phyloP scores from a whole-genome alignment of 2,888 invertebrate species.

The Ormyrus rosae region DNA sequence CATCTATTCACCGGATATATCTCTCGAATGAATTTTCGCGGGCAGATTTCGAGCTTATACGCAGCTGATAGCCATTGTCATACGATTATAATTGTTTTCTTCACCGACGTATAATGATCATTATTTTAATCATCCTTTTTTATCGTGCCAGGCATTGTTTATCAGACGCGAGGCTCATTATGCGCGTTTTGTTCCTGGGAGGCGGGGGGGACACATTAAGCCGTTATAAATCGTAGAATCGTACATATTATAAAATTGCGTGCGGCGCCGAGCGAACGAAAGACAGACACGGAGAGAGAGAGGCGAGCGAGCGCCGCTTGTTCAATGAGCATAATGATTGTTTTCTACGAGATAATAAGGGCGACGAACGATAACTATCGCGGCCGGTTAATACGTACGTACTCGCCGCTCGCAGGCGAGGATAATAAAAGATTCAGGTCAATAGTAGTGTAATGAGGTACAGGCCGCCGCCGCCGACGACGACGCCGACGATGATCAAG shows the following conservation, averaged over 20 bases:
- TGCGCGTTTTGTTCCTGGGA: constrained; percentile 29
- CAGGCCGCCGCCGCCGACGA: background rate
- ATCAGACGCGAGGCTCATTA: constrained; percentile 44
- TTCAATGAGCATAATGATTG: constrained; percentile 71
- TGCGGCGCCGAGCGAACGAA: constrained; percentile 31
- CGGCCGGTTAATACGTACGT: constrained; percentile 53
- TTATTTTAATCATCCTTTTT: constrained; percentile 52
- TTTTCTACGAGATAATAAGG: constrained; percentile 70
- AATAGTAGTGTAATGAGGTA: constrained; percentile 66
- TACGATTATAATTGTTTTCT: constrained; percentile 35
- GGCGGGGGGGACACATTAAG: constrained; percentile 14
- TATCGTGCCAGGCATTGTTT: constrained; percentile 30
- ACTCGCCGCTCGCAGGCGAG: constrained; percentile 58
- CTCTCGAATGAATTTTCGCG: constrained; percentile 11
- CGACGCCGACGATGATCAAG: constrained; percentile 51
- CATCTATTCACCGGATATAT: background rate
- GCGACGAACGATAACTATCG: constrained; percentile 58
- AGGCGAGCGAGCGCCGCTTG: constrained; percentile 16
- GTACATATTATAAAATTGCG: constrained; percentile 51
- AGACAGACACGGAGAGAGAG: background rate
- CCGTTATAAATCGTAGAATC: constrained; percentile 45
- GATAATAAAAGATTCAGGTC: constrained; percentile 72
- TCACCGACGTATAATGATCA: constrained; percentile 39
- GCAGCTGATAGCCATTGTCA: background rate
- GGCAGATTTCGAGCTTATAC: constrained; percentile 4